phyloP scores from a whole-genome alignment of 2,888 invertebrate species.

The Stenotaenia linearis region DNA sequence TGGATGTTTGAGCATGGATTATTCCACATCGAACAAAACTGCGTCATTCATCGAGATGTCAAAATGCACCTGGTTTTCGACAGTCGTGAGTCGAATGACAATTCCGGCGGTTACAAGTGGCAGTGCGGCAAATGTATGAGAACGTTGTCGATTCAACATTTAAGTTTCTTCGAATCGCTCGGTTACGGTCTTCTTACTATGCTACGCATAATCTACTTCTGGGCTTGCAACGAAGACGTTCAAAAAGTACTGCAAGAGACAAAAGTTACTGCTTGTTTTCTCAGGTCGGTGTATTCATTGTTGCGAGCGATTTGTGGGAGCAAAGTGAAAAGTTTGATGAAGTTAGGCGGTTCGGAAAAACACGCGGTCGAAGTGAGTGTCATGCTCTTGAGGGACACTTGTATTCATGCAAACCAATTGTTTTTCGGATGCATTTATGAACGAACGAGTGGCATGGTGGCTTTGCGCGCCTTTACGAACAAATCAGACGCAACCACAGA shows the following conservation, averaged over 20 bases:
- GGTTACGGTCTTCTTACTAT: slow-evolving; percentile 55
- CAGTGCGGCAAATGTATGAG: slow-evolving; percentile 35
- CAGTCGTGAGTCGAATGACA: background rate
- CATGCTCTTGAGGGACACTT: background rate
- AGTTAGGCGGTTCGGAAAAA: slow-evolving; percentile 9
- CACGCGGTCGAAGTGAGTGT: slow-evolving; percentile 33
- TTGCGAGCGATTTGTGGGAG: slow-evolving; percentile 34
- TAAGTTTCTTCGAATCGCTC: slow-evolving; percentile 35
- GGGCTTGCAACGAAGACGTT: slow-evolving; percentile 60
- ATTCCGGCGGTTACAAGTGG: slow-evolving; percentile 37
- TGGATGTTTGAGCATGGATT: slow-evolving; percentile 37
- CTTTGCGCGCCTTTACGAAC: background rate
- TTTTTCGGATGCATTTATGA: slow-evolving; percentile 34
- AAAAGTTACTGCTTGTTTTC: slow-evolving; percentile 30
- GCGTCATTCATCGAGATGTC: slow-evolving; percentile 30
- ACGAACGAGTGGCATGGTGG: slow-evolving; percentile 32
- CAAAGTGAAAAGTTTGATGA: slow-evolving; percentile 27
- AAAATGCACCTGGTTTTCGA: slow-evolving; percentile 35
- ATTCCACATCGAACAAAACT: slow-evolving; percentile 33
- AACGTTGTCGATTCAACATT: slow-evolving; percentile 33
- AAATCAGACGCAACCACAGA: slow-evolving; percentile 24
- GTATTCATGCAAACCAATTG: background rate
- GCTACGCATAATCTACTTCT: slow-evolving; percentile 79
- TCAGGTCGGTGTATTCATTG: slow-evolving; percentile 32
- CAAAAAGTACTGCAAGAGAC: slow-evolving; percentile 29